Evolutionary conservation across 2,797 vertebrate genomes (phyloP), one percentile per base, ranked within the genome.

Genomic region (Crocidura indochinensis): DNA sequence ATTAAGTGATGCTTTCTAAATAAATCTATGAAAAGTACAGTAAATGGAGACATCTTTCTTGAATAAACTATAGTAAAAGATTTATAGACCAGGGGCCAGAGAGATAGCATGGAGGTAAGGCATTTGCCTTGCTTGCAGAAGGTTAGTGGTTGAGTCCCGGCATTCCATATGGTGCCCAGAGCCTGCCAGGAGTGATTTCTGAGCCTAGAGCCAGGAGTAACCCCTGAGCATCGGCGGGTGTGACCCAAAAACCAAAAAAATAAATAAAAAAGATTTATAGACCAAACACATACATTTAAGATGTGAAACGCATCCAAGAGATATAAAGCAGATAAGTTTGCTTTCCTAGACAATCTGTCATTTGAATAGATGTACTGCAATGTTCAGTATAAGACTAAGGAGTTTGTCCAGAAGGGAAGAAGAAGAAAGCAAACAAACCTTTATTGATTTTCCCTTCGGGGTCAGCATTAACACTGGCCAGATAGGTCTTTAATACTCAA

Each of bases 231-330:
- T n/a, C n/a, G n/a, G n/a, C n/a, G n/a, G n/a, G n/a, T n/a, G n/a
- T n/a, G n/a, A n/a, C n/a, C n/a, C n/a, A n/a, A n/a, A n/a, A n/a
- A n/a, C n/a, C n/a, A n/a, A n/a, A n/a, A n/a, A n/a, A n/a, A n/a
- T n/a, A n/a, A n/a, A n/a, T n/a, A n/a, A n/a, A n/a, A 89, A 93
- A 77, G 51, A 84, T 67, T 74, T 74, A 22, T 12, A 77, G 68
- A 20, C 22, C 31, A 86, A 91, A 87, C 56, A 60, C 15, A 72
- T 94, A 49, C 4, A 91, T n/a, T 92, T 76, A 91, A 72, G 67
- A 79, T 53, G 29, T 69, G 26, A 24, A 51, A 44, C 84, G 15
- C 88, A 62, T 84, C 65, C 86, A 17, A 86, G 44, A 29, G 46
- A 91, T 85, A 44, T 67, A 87, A 91, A 87, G 26, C n/a, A 64